Base-by-base conservation (phyloP, 2,113 vertebrate species). In the Pelecanoides urinatrix region DNA sequence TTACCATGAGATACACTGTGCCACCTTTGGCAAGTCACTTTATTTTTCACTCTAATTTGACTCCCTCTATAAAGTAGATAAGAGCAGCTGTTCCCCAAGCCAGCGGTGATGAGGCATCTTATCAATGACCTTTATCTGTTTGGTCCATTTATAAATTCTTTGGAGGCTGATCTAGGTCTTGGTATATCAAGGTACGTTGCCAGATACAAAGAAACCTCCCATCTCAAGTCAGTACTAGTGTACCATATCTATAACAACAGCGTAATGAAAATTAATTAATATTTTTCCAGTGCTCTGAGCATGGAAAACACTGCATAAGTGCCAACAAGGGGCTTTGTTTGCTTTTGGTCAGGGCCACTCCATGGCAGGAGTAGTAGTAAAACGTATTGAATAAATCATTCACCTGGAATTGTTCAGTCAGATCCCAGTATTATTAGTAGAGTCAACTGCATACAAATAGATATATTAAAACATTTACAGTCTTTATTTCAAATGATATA, bases 301-400 rank as follows among this genome's bases (percentile, higher is more conserved):
- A 73, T 79, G 86, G 70, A 96, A 96, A 91, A 72, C 27, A 53
- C 56, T 53, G 27, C 27, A 5, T 42, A 82, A 85, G 30, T 75
- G 34, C 23, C 84, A 94, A 68, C 23, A 87, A 89, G 80, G 76
- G 73, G 45, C 58, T 91, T 92, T 80, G 25, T 76, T 94, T 90
- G 47, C 19, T 86, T 91, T 89, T 49, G 23, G 29, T 66, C 42
- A 89, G 83, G 44, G 53, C 25, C 66, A 38, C 17, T 82, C 36
- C 9, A 1, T 80, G 42, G 84, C 53, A 73, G 32, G 4, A 89
- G 26, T 20, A 56, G 17, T 19, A 75, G 56, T 67, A 85, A 95
- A 95, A 85, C 5, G 26, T 77, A 26, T 55, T 94, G n/a, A 95
- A 92, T 50, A 91, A 91, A 86, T 88, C 16, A 55, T 85, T 92